Evolutionary conservation across 2,888 invertebrate species (phyloP), one percentile per base, ranked within the genome.

Genomic region (Eudemis profundana): DNA sequence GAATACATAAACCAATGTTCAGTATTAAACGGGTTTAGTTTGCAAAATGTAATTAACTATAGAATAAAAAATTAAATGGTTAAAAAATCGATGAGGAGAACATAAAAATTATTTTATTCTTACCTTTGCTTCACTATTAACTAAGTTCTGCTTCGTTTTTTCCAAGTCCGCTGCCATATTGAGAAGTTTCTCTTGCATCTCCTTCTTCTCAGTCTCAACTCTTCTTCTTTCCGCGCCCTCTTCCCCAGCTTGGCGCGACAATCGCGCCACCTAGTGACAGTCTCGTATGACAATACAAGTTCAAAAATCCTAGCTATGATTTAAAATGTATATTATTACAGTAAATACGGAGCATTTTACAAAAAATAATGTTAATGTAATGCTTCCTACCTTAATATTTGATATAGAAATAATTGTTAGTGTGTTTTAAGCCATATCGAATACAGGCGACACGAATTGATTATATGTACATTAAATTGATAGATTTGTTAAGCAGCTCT

Each of bases 181-280:
- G 71, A 93, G 89, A 12, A 96, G 92, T 82, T 94, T 93, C 70
- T 96, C 94, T 68, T 93, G 92, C 71, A 95, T 87, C 72, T 93
- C 93, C 76, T 94, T 95, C 72, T 95, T 95, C 69, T 95, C 95
- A 53, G 93, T 93, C 50, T 96, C 94, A 0, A 96, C 95, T 72
- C 96, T 93, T 74, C 97, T 93, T 71, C 97, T 94, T 79, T 97
- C 97, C 3, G 95, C 93, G 21, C 96, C 96, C 84, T 97, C 97
- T 77, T 96, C 97, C 40, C 96, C 97, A 33, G 96, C 96, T 84
- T 96, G 97, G 66, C 96, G 93, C 73, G 96, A 96, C 67, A 97
- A 86, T 68, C 97, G 94, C 74, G 96, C 96, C 69, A 96, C 95
- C 95, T 95, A 82, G 57, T 70, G 69, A 73, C 63, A 78, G 75